Evolutionary conservation across 2,113 vertebrate genomes (phyloP).

Genomic region (Toxotes chatareus): DNA sequence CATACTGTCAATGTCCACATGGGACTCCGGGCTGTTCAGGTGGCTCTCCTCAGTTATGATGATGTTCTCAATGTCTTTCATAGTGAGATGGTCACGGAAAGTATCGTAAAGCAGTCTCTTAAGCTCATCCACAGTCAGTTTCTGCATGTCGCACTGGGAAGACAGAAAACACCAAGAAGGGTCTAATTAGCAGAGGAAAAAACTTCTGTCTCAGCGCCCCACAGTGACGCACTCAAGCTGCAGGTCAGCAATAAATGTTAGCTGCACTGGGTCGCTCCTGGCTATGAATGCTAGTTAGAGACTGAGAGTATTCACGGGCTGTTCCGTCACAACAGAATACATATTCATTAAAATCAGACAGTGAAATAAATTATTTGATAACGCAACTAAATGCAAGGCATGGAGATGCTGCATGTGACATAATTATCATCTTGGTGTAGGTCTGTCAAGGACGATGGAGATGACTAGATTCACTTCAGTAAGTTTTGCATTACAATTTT

Average conservation of each 20-base stretch:
- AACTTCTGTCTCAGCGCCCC: background rate
- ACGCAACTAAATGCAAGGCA: slow-evolving; percentile 21
- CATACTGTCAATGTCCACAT: slow-evolving; percentile 97
- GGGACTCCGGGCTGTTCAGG: slow-evolving; percentile 93
- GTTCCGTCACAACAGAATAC: background rate
- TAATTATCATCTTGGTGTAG: background rate
- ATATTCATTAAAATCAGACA: slow-evolving; percentile 26
- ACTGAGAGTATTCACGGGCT: background rate
- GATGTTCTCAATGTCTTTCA: slow-evolving; percentile 99
- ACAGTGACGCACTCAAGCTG: slow-evolving; percentile 35
- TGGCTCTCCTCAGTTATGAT: slow-evolving; percentile 98
- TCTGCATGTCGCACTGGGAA: slow-evolving; percentile 97
- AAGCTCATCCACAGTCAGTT: slow-evolving; percentile 96
- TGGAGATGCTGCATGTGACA: background rate
- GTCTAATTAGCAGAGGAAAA: slow-evolving; percentile 34
- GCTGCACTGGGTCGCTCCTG: background rate
- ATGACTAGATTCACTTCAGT: background rate
- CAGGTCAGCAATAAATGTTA: slow-evolving; percentile 23
- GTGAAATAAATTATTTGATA: slow-evolving; percentile 26
- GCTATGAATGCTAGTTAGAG: background rate
- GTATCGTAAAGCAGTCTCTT: slow-evolving; percentile 97
- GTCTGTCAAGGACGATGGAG: background rate
- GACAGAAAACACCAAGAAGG: slow-evolving; percentile 11
- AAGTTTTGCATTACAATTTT: background rate
- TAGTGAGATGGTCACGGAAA: slow-evolving; percentile 98